Evolutionary conservation across 2,797 vertebrate genomes (phyloP), one percentile per base, ranked within the genome.

Genomic region (Chromis chromis): DNA sequence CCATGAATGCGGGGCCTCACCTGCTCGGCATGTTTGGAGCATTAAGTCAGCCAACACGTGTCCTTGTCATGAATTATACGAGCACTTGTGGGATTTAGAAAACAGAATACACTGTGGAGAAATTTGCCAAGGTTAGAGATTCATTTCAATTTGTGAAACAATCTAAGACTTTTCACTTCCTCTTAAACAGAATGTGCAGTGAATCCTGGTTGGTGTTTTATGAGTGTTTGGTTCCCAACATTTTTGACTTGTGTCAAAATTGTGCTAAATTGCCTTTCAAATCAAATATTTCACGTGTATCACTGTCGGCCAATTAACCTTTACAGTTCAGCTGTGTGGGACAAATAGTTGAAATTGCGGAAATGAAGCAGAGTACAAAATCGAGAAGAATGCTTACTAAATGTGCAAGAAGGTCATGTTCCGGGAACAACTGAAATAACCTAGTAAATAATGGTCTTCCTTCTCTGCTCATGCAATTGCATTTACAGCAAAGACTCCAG

Each of bases 1-100:
- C 70, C 65, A 48, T 75, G 36, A 81, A 62, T 22, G 33, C 44
- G 57, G 14, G 19, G 28, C 33, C 13, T 68, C 17, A 33, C 56
- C 50, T n/a, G 7, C 31, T 36, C 33, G 33, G 9, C 33, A 36
- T 36, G 33, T 36, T 11, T 36, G 9, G 10, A 36, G 33, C 33
- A 36, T 36, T 36, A 36, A 3, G 2, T 36, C 33, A 48, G 46
- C 46, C 46, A 48, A 21, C 46, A 48, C 8, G 1, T 48, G n/a
- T 48, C 19, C n/a, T n/a, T 48, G 19, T 48, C 9, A 48, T 48
- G 42, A 48, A n/a, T 48, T 48, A n/a, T 9, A 21, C 19, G 1
- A 48, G 46, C 9, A 21, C n/a, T 21, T 21, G 46, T 21, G n/a
- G 9, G n/a, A 48, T n/a, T n/a, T 21, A 48, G 46, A 48, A 21